Conservation (phyloP, 2,797 vertebrate genomes). For the Selene dorsalis region DNA sequence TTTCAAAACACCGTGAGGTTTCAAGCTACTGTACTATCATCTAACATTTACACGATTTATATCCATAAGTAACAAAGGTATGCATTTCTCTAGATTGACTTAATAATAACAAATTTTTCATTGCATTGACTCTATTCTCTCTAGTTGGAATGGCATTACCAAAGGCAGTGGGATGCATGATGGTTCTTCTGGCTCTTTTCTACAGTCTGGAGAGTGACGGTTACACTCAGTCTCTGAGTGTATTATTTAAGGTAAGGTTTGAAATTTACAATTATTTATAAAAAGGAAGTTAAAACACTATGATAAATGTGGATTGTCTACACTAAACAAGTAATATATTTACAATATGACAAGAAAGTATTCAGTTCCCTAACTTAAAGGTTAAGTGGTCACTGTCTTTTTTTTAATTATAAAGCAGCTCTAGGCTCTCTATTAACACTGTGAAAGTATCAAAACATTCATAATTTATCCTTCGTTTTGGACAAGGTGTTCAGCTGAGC, state of each 20-base stretch:
- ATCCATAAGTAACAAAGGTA: not conserved
- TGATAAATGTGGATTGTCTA: not conserved
- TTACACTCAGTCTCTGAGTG: slow-evolving; percentile 7
- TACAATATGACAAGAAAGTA: not conserved
- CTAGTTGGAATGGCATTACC: slow-evolving; percentile 47
- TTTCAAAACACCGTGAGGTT: too few relatives aligned
- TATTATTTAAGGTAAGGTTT: slow-evolving; percentile 37
- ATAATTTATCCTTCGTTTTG: too few relatives aligned
- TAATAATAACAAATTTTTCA: not conserved
- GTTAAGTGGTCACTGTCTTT: too few relatives aligned
- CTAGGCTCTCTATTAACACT: too few relatives aligned
- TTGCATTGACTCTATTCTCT: slow-evolving; percentile 21
- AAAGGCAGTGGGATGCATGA: slow-evolving; percentile 7
- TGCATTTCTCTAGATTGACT: not conserved
- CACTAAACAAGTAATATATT: not conserved
- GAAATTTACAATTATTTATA: not conserved
- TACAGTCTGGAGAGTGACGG: slow-evolving; percentile 30
- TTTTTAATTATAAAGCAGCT: too few relatives aligned
- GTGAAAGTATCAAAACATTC: too few relatives aligned
- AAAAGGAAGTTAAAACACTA: not conserved
- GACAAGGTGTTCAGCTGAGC: not conserved
- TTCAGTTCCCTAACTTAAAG: not conserved
- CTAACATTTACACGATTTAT: not conserved
- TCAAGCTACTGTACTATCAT: too few relatives aligned
- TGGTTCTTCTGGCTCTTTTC: slow-evolving; percentile 46